Conservation (phyloP, 2,797 vertebrate genomes). For the Cynodonichthys magdalenae region DNA sequence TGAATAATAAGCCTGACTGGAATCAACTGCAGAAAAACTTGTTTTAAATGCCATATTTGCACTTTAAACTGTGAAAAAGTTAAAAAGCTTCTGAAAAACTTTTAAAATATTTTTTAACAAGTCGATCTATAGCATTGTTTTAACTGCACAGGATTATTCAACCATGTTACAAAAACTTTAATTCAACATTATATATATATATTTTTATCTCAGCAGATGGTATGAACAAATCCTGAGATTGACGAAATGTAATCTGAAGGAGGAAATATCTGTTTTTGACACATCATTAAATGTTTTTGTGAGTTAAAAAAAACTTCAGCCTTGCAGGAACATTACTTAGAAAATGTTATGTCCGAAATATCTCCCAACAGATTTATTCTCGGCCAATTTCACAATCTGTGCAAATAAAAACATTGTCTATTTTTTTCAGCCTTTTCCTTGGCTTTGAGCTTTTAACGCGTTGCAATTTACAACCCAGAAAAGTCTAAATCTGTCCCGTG, state of each 20-base stretch:
- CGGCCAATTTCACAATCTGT: conserved; percentile 44
- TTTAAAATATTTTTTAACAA: too few species aligned
- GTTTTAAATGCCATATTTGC: too few species aligned
- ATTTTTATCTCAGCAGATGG: too few species aligned
- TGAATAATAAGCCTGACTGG: neutral
- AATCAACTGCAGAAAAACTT: too few species aligned
- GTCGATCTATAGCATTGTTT: conserved; percentile 18
- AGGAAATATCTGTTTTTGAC: too few species aligned
- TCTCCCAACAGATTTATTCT: conserved; percentile 43
- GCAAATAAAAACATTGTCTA: conserved; percentile 65
- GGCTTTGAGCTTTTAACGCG: conserved; percentile 51
- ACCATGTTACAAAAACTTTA: too few species aligned
- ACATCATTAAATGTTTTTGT: too few species aligned
- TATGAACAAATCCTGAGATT: too few species aligned
- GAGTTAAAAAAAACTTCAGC: too few species aligned
- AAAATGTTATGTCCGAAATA: conserved; percentile 38
- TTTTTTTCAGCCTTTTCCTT: conserved; percentile 69
- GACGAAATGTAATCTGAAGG: too few species aligned
- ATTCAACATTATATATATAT: too few species aligned
- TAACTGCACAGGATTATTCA: neutral
- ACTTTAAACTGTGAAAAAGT: too few species aligned
- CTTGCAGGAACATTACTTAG: conserved; percentile 4
- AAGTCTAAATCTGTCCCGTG: conserved; percentile 35
- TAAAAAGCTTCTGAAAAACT: neutral
- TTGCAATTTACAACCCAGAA: conserved; percentile 60